Evolutionary conservation across 2,888 invertebrate species (phyloP).

Genomic region (Balanococcus diminutus): DNA sequence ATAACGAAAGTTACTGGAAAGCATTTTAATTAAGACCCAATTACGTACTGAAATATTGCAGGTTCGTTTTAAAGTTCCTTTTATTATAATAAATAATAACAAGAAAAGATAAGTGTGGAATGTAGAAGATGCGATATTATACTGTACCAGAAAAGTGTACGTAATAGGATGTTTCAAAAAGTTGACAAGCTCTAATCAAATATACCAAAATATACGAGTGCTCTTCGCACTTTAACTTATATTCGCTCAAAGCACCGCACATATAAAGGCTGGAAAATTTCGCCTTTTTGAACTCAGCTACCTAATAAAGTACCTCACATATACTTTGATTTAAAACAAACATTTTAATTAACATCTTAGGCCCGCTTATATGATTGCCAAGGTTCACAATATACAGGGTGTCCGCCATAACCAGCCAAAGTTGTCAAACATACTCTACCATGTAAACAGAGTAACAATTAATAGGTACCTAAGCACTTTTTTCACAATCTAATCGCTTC

Average conservation of each 20-base stretch:
- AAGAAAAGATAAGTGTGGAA: slow-evolving; percentile 29
- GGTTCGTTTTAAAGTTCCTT: slow-evolving; percentile 42
- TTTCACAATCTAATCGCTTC: not conserved
- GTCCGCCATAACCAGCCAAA: too few species aligned
- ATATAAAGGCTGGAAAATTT: not conserved
- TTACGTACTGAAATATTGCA: slow-evolving; percentile 49
- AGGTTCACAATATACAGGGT: too few species aligned
- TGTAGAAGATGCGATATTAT: not conserved
- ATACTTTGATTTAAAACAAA: not conserved
- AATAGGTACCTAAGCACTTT: not conserved
- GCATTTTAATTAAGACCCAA: slow-evolving; percentile 53
- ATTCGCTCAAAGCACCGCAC: not conserved
- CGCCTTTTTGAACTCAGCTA: not conserved
- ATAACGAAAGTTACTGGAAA: slow-evolving; percentile 49
- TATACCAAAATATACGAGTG: not conserved
- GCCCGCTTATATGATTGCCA: not conserved
- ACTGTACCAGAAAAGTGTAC: not conserved
- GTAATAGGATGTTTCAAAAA: not conserved
- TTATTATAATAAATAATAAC: slow-evolving; percentile 28
- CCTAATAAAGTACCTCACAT: not conserved
- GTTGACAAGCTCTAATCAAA: not conserved
- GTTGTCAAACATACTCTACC: too few species aligned
- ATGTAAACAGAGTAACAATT: too few species aligned
- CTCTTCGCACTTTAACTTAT: not conserved
- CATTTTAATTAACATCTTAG: not conserved